Percentiles rank a stretch among this genome's conserved stretches.
These are phyloP conservation scores for Galemys pyrenaicus DNA, from an alignment of 2,113 vertebrate genomes.

Conservation along the genomic window DNA sequence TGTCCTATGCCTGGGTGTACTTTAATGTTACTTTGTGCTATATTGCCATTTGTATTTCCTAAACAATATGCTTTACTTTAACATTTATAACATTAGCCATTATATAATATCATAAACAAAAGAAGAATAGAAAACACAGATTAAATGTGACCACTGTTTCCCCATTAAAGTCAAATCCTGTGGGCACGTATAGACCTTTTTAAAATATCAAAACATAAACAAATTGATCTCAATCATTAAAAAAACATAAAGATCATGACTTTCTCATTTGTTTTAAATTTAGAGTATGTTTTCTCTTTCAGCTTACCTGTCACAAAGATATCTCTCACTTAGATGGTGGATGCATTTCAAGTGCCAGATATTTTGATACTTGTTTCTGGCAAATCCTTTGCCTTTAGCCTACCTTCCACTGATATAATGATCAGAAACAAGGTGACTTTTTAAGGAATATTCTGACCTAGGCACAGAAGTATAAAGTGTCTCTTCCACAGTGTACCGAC, in stretches of 20 bases:
- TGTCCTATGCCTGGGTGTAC: not conserved
- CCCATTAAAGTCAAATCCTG: not conserved
- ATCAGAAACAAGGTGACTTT: not conserved
- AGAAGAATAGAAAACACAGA: not conserved
- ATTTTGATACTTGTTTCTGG: not conserved
- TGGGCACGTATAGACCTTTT: not conserved
- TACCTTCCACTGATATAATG: not conserved
- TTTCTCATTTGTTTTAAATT: not conserved
- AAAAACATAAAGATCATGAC: not conserved
- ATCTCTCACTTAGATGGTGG: not conserved
- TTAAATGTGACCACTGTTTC: not conserved
- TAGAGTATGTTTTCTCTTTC: not conserved
- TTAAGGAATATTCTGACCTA: not conserved
- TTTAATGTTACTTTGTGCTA: not conserved
- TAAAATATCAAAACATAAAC: not conserved
- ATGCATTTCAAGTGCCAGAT: not conserved
- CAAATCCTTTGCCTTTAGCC: not conserved
- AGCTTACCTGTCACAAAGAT: not conserved
- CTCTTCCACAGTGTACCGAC: not conserved
- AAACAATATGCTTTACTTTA: not conserved
- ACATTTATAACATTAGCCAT: not conserved
- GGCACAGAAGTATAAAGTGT: not conserved
- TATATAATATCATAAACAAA: not conserved
- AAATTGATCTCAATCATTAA: not conserved
- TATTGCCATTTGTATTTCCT: not conserved